These are phyloP conservation scores for Poicephalus meyeri DNA, from an alignment of 2,113 vertebrate genomes.

Conservation along the genomic window DNA sequence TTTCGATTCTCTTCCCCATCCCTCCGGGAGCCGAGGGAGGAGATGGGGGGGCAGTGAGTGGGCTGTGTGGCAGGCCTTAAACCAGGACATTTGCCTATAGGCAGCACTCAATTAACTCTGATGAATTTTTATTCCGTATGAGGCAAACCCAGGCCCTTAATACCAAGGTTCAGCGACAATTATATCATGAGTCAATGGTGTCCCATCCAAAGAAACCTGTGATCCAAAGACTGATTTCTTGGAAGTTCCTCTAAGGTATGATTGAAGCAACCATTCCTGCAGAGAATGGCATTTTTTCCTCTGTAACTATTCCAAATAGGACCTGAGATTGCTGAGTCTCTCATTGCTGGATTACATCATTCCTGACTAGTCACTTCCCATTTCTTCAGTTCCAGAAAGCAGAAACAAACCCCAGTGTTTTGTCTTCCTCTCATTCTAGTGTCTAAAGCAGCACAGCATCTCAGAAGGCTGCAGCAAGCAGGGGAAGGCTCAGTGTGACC, in stretches of 20 bases:
- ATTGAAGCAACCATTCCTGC: neutral
- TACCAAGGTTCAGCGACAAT: conserved; percentile 51
- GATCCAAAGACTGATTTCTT: conserved; percentile 41
- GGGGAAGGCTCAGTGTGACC: neutral
- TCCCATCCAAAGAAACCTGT: conserved; percentile 14
- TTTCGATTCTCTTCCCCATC: too few species aligned
- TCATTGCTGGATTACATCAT: neutral
- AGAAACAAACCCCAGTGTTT: neutral
- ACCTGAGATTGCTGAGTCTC: neutral
- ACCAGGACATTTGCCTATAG: neutral
- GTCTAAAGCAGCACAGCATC: neutral
- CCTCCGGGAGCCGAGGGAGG: too few species aligned
- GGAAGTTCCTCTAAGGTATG: conserved; percentile 31
- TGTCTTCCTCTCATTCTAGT: neutral
- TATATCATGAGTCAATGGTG: neutral
- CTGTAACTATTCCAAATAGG: neutral
- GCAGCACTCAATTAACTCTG: neutral
- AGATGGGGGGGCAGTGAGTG: too few species aligned
- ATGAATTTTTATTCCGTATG: conserved; percentile 29
- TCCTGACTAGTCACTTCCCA: neutral
- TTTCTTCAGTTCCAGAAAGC: neutral
- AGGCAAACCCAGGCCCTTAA: conserved; percentile 26
- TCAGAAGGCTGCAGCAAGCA: neutral
- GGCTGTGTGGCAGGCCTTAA: too few species aligned
- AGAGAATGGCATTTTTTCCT: neutral